Evolutionary conservation across 2,888 invertebrate species (phyloP).

Genomic region (Tipula helvola): DNA sequence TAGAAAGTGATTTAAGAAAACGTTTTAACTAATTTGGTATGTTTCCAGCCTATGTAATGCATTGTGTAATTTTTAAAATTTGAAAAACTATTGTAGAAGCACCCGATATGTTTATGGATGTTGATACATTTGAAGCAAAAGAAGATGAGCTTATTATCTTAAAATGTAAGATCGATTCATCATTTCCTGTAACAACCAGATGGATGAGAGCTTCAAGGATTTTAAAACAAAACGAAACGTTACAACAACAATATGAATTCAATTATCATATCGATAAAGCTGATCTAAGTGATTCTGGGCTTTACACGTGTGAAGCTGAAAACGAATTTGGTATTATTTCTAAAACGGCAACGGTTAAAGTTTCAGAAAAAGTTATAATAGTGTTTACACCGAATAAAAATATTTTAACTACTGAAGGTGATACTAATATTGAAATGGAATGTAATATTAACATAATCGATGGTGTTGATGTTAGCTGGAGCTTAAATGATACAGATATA

Average conservation of each 20-base stretch:
- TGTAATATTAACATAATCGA: slow-evolving; percentile 14
- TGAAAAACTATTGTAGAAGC: slow-evolving; percentile 32
- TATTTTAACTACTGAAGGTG: slow-evolving; percentile 13
- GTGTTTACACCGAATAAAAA: slow-evolving; percentile 10
- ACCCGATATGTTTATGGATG: slow-evolving; percentile 40
- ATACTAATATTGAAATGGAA: slow-evolving; percentile 15
- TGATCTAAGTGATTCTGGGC: slow-evolving; percentile 32
- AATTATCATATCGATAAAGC: slow-evolving; percentile 21
- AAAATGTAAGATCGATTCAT: slow-evolving; percentile 46
- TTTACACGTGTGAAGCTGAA: slow-evolving; percentile 37
- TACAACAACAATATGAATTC: slow-evolving; percentile 8
- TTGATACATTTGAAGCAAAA: slow-evolving; percentile 26
- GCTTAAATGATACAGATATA: slow-evolving; percentile 15
- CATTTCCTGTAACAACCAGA: slow-evolving; percentile 41
- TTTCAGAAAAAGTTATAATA: slow-evolving; percentile 12
- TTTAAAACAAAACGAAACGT: slow-evolving; percentile 7
- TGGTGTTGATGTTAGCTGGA: slow-evolving; percentile 12
- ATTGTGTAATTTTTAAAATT: too few species aligned
- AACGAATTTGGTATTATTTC: slow-evolving; percentile 36
- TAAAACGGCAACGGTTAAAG: slow-evolving; percentile 13
- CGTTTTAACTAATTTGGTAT: too few species aligned
- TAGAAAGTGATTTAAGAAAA: too few species aligned
- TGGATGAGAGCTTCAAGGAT: slow-evolving; percentile 14
- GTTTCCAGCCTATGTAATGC: too few species aligned
- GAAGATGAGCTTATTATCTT: slow-evolving; percentile 38